These are phyloP conservation scores for Eptatretus burgeri DNA, from an alignment of 2,113 vertebrate genomes.

Conservation along the genomic window DNA sequence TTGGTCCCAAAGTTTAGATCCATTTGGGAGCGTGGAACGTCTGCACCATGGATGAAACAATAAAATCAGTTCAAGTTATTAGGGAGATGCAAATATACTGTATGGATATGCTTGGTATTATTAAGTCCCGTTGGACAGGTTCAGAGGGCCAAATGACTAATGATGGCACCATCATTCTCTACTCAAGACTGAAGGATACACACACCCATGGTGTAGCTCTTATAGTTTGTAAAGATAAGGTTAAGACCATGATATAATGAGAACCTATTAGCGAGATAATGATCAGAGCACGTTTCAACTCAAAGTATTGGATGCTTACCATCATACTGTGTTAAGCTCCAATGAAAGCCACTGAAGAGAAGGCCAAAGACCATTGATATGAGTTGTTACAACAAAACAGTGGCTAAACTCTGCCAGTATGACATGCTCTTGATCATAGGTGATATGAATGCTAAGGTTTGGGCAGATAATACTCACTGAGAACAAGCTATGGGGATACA, in stretches of 20 bases:
- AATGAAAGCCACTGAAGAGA: background rate
- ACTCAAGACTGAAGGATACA: background rate
- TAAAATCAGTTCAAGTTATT: background rate
- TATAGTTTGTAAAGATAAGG: background rate
- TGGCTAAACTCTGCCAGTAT: background rate
- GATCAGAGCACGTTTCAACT: too few relatives aligned
- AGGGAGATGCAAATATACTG: background rate
- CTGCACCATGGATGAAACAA: background rate
- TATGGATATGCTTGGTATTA: background rate
- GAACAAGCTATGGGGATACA: background rate
- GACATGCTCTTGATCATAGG: too few relatives aligned
- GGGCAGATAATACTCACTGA: background rate
- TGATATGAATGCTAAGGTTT: background rate
- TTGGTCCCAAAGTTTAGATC: background rate
- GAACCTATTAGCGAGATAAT: background rate
- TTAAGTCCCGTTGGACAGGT: background rate
- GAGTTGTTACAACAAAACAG: background rate
- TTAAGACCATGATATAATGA: background rate
- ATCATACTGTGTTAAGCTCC: background rate
- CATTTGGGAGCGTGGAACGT: background rate
- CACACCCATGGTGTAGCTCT: too few relatives aligned
- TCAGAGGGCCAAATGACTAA: background rate
- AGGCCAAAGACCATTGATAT: background rate
- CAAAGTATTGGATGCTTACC: background rate
- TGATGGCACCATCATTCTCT: background rate